Conservation (phyloP, 2,888 invertebrate genomes). For the Mesorhabditis belari region DNA sequence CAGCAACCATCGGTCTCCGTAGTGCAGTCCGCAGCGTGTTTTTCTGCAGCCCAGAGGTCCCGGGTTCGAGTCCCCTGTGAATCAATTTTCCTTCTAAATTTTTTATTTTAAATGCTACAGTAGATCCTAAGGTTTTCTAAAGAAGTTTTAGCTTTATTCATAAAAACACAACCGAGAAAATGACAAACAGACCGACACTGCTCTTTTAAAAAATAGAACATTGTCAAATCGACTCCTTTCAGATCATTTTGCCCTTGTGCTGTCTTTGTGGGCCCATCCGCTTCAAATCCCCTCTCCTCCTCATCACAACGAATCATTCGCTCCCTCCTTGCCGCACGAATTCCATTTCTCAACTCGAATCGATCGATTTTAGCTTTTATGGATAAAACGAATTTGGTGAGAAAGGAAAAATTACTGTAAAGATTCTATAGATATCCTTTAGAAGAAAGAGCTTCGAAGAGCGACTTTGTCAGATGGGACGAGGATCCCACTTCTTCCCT, state of each 20-base stretch:
- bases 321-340: constrained; percentile 25
- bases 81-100: no score
- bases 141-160: no score
- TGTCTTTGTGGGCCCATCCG: constrained; percentile 25
- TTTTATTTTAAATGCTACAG: no score
- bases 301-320: constrained; percentile 13
- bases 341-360: constrained; percentile 29
- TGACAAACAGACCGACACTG: no score
- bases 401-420: neutral
- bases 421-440: neutral
- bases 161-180: no score
- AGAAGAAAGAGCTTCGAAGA: constrained; percentile 32
- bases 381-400: constrained; percentile 25
- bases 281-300: constrained; percentile 18
- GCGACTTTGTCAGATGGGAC: constrained; percentile 25
- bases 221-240: no score
- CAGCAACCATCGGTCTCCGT: no score
- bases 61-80: no score
- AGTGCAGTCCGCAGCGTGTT: no score
- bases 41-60: no score
- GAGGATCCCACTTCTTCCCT: constrained; percentile 30
- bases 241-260: constrained; percentile 22
- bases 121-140: no score
- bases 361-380: constrained; percentile 25
- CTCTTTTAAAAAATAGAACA: no score